Evolutionary conservation across 1,140 invertebrate species (phyloP).

Genomic region (Melanaphis sacchari): DNA sequence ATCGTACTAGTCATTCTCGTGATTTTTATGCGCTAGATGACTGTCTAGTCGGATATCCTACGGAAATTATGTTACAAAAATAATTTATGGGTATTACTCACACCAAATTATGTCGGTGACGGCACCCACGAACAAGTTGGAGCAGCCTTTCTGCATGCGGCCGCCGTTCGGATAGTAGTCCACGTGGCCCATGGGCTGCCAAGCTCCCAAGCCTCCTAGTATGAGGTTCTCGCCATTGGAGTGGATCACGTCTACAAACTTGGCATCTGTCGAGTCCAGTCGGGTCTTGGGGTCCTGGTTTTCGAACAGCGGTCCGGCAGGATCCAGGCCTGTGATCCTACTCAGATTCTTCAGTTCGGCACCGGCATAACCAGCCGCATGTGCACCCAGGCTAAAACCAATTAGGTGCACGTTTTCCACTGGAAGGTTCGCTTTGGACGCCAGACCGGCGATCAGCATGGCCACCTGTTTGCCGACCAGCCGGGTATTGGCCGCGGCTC

Average conservation of each 20-base stretch:
- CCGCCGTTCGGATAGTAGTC: conserved; percentile 94
- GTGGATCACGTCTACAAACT: conserved; percentile 94
- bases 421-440: conserved; percentile 67
- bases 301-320: conserved; percentile 89
- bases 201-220: conserved; percentile 81
- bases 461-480: conserved; percentile 90
- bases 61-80: not conserved
- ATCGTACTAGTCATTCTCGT: too few species aligned
- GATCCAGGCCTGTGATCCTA: conserved; percentile 88
- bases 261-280: conserved; percentile 83
- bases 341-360: conserved; percentile 82
- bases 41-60: not conserved
- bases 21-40: too few species aligned
- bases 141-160: conserved; percentile 86
- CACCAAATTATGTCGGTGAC: conserved; percentile 90
- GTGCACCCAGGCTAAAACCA: conserved; percentile 89
- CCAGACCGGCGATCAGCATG: conserved; percentile 72
- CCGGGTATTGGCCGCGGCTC: conserved; percentile 91
- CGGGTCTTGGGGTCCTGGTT: conserved; percentile 81
- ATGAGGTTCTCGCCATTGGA: conserved; percentile 78
- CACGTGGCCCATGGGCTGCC: conserved; percentile 87
- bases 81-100: conserved; percentile 66
- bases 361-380: conserved; percentile 92
- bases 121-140: conserved; percentile 84
- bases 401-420: conserved; percentile 83